A percentile compares a stretch with the other conserved stretches of the same genome.
Conservation (phyloP, 2,797 vertebrate species). For the Merluccius polli region DNA sequence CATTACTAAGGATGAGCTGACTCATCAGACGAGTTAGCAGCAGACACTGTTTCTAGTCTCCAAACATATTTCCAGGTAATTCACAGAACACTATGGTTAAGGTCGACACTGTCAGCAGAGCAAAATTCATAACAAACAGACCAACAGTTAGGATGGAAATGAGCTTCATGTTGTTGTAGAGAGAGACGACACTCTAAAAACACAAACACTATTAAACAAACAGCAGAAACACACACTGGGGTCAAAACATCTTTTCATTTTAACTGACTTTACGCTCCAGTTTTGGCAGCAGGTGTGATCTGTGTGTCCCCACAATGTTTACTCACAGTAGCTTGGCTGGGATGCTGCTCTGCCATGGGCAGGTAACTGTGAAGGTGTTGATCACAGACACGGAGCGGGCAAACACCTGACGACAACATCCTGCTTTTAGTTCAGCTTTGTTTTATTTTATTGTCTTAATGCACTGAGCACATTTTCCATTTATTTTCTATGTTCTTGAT, state of each 20-base stretch:
- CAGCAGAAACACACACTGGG: background rate
- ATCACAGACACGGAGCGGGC: constrained; percentile 57
- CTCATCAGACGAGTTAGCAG: background rate
- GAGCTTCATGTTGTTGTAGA: background rate
- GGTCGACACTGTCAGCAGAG: too few relatives aligned
- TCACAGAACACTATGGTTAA: background rate
- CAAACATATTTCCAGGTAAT: background rate
- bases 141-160: background rate
- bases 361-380: constrained; percentile 70
- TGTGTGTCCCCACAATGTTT: constrained; percentile 30
- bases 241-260: background rate
- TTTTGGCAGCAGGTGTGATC: background rate
- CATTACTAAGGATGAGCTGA: background rate
- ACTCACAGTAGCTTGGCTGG: constrained; percentile 59
- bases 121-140: too few relatives aligned
- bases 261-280: background rate
- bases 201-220: background rate
- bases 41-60: background rate
- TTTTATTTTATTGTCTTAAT: constrained; percentile 68
- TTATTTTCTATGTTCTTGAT: constrained; percentile 59
- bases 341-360: constrained; percentile 61
- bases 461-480: constrained; percentile 70
- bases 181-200: background rate
- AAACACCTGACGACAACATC: background rate
- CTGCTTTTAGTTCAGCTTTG: constrained; percentile 2